Percentiles rank a stretch among this genome's conserved stretches.
Conservation (phyloP, 2,113 vertebrate species). For the Microcebus griseorufus region DNA sequence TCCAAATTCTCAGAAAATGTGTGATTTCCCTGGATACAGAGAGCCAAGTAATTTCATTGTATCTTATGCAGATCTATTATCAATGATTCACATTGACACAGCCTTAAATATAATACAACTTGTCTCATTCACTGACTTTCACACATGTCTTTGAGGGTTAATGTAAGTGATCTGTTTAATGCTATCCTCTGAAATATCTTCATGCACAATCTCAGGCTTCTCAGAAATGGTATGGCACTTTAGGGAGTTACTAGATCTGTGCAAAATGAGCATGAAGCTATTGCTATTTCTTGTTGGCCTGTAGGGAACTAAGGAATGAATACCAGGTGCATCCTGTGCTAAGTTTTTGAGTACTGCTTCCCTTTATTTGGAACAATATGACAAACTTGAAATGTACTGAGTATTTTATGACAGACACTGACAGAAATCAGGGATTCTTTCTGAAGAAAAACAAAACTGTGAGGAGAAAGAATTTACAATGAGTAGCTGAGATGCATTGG, state of each 20-base stretch:
- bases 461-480: not conserved
- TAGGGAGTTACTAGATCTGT: not conserved
- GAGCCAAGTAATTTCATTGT: not conserved
- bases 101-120: not conserved
- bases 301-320: not conserved
- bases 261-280: not conserved
- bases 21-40: not conserved
- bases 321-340: slow-evolving; percentile 12
- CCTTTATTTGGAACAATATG: not conserved
- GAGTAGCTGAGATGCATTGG: not conserved
- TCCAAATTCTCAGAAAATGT: not conserved
- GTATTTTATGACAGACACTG: slow-evolving; percentile 35
- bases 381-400: slow-evolving; percentile 5
- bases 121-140: not conserved
- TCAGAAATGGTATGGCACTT: not conserved
- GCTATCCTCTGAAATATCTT: not conserved
- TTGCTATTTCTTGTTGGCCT: not conserved
- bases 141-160: not conserved
- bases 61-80: not conserved
- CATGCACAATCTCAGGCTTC: not conserved
- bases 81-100: not conserved
- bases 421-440: not conserved
- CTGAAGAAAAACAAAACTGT: not conserved
- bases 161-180: not conserved
- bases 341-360: not conserved